Evolutionary conservation across 2,888 invertebrate species (phyloP), one percentile per base, ranked within the genome.

Genomic region (Cerastoderma edule): DNA sequence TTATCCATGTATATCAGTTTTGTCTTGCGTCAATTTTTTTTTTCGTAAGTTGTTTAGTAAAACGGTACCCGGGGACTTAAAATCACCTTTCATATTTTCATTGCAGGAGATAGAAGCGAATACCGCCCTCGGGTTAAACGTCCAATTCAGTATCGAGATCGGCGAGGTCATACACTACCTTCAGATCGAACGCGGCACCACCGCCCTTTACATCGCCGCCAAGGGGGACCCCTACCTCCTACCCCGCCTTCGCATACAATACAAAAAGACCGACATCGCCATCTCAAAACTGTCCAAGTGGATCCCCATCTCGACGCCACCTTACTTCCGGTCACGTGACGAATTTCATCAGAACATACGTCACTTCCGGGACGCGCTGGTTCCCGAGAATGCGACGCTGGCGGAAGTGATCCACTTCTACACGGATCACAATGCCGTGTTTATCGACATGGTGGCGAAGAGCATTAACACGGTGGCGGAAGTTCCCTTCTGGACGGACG

Each of bases 181-280:
- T 8, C 89, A 89, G 79, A 85, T 85, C 27, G 89, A 89, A 72
- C 67, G 89, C 27, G 89, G 88, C 6, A 86, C 84, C 2, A 83
- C 87, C 0, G 84, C 86, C 0, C 78, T 89, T 1, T 88, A 85
- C 66, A 67, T 89, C 10, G 83, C 87, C 24, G 83, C 86, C 19
- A 63, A 75, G 0, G 86, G 85, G 0, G 80, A 82, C 16, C 46
- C 32, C 1, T 53, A 63, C 16, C 56, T 83, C 1, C 64, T 64
- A 28, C 48, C 66, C 0, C 64, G 65, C 60, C 75, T 87, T 2
- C 10, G 19, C 2, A 19, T 35, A 2, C 56, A 68, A n/a, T 82
- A 84, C 46, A 13, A 35, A 6, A 48, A 60, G 0, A 83, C 86
- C 6, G 81, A 87, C 44, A 22, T 35, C 6, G 68, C 77, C 3